Evolutionary conservation across 2,888 invertebrate species (phyloP), one percentile per base, ranked within the genome.

Genomic region (Troglohyphantes excavatus): DNA sequence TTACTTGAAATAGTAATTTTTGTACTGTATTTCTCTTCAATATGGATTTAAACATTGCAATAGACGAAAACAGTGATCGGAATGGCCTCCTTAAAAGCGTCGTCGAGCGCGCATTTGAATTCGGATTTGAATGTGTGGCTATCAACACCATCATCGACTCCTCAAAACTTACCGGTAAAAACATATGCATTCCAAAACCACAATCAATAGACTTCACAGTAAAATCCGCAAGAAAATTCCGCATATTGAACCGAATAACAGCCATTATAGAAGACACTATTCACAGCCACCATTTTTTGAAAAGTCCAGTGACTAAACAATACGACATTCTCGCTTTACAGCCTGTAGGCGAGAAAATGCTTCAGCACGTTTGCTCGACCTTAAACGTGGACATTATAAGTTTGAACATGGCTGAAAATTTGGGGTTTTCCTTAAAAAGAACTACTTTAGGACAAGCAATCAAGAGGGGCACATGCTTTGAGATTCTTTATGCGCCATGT

Each of bases 281-380:
- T 13, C 90, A 90, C 53, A 29, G 29, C 5, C 90, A 90, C 59
- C 78, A 85, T 68, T 33, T 90, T 13, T 19, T 90, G 17, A 82
- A 61, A 27, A 67, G 59, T 21, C 79, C 90, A 39, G 43, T 73
- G 0, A 73, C 73, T 5, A 90, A 84, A 67, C 85, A 85, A n/a
- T 90, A 90, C 43, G 90, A 90, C 21, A 59, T 90, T 61, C 39
- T 90, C 23, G 90, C 90, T 11, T 3, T 90, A 11, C 90, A 85
- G 33, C 90, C 90, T 5, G 59, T 79, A 1, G 81, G 85, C 17
- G 85, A 85, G 17, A 90, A 90, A 59, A 65, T 85, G 68, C 27
- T 89, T 0, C 90, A 79, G 13, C 78, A 90, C 27, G 67, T 75
- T 43, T 65, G 61, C 43, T 68, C 72, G 1, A 29, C 26, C n/a